These are phyloP conservation scores for Terebella lapidaria DNA, from an alignment of 2,888 invertebrate genomes.

Conservation along the genomic window DNA sequence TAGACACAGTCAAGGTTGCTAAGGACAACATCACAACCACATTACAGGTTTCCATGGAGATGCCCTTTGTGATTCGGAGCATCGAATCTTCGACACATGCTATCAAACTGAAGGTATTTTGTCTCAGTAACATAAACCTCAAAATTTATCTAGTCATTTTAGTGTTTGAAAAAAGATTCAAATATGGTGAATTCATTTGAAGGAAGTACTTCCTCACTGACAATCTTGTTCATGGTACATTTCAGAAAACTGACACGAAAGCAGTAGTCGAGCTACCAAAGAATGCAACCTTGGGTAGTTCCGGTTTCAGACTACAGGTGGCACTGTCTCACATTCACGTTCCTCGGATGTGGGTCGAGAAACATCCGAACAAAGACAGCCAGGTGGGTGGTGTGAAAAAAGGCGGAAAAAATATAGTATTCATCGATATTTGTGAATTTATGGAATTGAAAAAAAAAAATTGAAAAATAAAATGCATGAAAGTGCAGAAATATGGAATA, in stretches of 20 bases:
- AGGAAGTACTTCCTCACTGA: too few species aligned
- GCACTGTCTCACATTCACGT: conserved; percentile 52
- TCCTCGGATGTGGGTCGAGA: conserved; percentile 55
- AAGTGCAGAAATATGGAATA: too few species aligned
- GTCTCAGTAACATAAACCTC: too few species aligned
- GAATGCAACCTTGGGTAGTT: conserved; percentile 33
- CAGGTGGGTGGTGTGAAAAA: conserved; percentile 11
- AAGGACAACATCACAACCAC: conserved; percentile 23
- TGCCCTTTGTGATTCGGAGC: conserved; percentile 51
- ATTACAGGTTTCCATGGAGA: conserved; percentile 47
- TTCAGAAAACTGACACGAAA: conserved; percentile 44
- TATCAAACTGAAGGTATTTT: conserved; percentile 45
- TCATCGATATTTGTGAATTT: too few species aligned
- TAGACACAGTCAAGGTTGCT: conserved; percentile 28
- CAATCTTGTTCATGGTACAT: too few species aligned
- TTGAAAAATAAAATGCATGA: too few species aligned
- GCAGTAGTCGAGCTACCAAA: conserved; percentile 46
- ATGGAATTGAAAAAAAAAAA: too few species aligned
- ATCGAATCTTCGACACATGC: conserved; percentile 46
- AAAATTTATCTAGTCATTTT: too few species aligned
- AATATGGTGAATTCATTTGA: too few species aligned
- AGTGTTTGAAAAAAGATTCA: too few species aligned
- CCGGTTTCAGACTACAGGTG: conserved; percentile 52
- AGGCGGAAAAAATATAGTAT: too few species aligned
- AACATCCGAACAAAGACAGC: conserved; percentile 28